Base-by-base conservation (phyloP, 2,113 vertebrate genomes). In the Perca flavescens region DNA sequence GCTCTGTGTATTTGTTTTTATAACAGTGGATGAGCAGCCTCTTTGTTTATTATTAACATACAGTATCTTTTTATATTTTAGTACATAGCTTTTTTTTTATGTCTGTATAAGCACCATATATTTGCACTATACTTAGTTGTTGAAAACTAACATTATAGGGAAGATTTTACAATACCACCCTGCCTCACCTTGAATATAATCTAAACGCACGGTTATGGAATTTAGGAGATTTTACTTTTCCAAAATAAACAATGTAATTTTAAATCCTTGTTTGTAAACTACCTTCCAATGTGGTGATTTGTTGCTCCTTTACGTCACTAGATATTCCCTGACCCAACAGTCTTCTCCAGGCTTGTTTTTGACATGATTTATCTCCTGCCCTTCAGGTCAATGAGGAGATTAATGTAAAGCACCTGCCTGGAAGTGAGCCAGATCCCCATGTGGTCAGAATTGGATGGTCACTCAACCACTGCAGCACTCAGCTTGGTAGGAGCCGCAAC, bases 361-460 rank as follows among this genome's bases (percentile, higher is more conserved):
- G 4, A 80, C 34, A 46, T 1, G 2, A 22, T 21, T 21, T 36
- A 0, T 73, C 0, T 73, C 8, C 43, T 1, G 5, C 16, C 58
- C 6, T 89, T 54, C 79, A 98, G 97, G 94, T 98, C 76, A 96
- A 96, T 13, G 97, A 98, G 87, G 96, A 98, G 71, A 97, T 98
- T 66, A 93, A 96, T 0, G 97, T 98, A 19, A 98, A 97, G 85
- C 96, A 98, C 78, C 94, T 98, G 34, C 97, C 97, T 1, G 90
- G 96, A 34, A 96, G 94, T 1, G 97, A 98, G 77, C 96, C 96
- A 0, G 97, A 98, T 65, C 97, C 97, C 5, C 97, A 97, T 0
- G 97, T 98, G 9, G 97, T 97, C 74, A 92, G 97, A 19, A 95
- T 98, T 0, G 97, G 97, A 16, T 98, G 97, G 97, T 98, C 97